These are phyloP conservation scores for Amblyjoppa proteus DNA, from an alignment of 2,888 invertebrate species.

Conservation along the genomic window DNA sequence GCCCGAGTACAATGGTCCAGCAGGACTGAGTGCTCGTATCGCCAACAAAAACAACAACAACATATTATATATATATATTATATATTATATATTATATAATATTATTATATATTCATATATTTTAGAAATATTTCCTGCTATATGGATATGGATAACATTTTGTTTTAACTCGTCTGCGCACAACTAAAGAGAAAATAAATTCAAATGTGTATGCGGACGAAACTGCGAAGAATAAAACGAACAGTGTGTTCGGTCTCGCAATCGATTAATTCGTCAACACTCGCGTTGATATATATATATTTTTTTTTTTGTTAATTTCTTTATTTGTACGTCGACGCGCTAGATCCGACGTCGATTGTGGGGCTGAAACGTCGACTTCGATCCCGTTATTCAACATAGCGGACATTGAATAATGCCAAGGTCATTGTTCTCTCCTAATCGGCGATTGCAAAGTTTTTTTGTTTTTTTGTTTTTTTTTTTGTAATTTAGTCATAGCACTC, in stretches of 20 bases:
- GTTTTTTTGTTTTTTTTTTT: not conserved
- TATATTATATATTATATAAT: too few species aligned
- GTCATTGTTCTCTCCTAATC: not conserved
- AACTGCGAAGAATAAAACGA: not conserved
- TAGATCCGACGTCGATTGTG: not conserved
- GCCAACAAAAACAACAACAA: too few species aligned
- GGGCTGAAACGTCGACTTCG: constrained; percentile 17
- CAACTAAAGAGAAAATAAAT: too few species aligned
- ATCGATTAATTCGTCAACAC: not conserved
- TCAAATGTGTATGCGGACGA: not conserved
- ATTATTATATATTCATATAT: too few species aligned
- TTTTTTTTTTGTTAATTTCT: not conserved
- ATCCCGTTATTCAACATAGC: constrained; percentile 7
- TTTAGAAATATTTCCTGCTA: too few species aligned
- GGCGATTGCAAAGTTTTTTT: not conserved
- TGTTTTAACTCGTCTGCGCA: too few species aligned
- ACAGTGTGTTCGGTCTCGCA: not conserved
- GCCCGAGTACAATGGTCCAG: too few species aligned
- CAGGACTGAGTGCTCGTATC: too few species aligned
- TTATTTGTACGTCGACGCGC: not conserved
- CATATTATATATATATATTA: too few species aligned
- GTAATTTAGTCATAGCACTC: not conserved
- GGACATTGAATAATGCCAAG: constrained; percentile 4
- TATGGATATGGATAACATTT: not conserved
- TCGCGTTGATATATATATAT: not conserved